Evolutionary conservation across 1,140 invertebrate species (phyloP), one percentile per base, ranked within the genome.

Genomic region (Steinernema khuongi): DNA sequence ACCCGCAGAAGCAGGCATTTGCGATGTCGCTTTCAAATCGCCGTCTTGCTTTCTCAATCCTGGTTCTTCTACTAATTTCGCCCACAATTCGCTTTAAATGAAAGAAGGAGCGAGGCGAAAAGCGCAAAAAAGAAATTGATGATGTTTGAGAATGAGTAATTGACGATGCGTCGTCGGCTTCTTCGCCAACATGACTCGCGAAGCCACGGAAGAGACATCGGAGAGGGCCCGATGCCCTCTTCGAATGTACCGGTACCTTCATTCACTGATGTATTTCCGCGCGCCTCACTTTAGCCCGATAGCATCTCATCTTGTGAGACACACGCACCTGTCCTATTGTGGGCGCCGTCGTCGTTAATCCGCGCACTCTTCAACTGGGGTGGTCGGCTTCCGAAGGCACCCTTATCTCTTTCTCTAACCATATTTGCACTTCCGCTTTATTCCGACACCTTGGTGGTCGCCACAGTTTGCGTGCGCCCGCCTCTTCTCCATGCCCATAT

Each of bases 81-180:
- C 50, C 7, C 7, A 41, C 36, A 41, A 41, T 41, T 41, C 50
- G 50, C 50, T 7, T 22, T 14, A 60, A 22, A 22, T 22, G 50
- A 14, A 14, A 22, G 19, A 11, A 60, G 50, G 26, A 60, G 50
- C 11, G 50, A 60, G 22, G 50, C 36, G 36, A 41, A 41, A n/a
- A 7, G 36, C 50, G 22, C 50, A 60, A 60, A 60, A 60, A 60
- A 60, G 50, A 60, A 60, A 60, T 60, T 60, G 50, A 60, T 60
- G 50, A 60, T 60, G 50, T 60, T 60, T 60, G 50, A 60, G 50
- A 60, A 60, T 60, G 50, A 60, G 50, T 60, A 60, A 60, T 60
- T 60, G 50, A 60, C 50, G 50, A 60, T 60, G 50, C 50, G 50
- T 60, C 50, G 50, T 7, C 50, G 14, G 50, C 50, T 22, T 7